Conservation (phyloP, 1,140 invertebrate species). For the Orchesella cincta region DNA sequence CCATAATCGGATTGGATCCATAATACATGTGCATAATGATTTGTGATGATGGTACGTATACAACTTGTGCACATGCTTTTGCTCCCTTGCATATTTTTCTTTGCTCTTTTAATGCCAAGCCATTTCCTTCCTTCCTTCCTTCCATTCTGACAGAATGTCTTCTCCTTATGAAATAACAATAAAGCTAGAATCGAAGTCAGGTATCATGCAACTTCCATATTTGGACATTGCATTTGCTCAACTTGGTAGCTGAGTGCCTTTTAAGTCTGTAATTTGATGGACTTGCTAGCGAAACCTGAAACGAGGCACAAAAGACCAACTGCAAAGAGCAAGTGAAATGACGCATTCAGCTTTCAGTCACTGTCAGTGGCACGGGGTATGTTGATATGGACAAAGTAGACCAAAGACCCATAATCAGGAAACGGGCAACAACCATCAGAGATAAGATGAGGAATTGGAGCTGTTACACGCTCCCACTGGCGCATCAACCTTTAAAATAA, state of each 20-base stretch:
- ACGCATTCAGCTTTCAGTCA: not conserved
- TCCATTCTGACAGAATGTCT: not conserved
- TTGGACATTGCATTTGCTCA: conserved; percentile 11
- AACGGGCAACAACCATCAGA: not conserved
- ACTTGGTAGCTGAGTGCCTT: conserved; percentile 13
- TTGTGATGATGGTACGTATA: conserved; percentile 4
- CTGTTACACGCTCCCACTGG: not conserved
- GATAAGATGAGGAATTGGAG: not conserved
- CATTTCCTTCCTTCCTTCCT: not conserved
- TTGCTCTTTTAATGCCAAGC: not conserved
- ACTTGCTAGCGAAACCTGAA: not conserved
- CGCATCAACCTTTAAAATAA: not conserved
- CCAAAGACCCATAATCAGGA: not conserved
- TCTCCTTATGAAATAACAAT: not conserved
- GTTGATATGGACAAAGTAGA: not conserved
- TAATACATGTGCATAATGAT: not conserved
- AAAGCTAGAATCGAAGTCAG: not conserved
- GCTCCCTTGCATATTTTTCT: not conserved
- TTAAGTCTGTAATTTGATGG: conserved; percentile 25
- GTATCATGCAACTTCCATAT: conserved; percentile 1
- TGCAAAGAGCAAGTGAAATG: not conserved
- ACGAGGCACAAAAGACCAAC: not conserved
- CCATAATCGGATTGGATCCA: conserved; percentile 16
- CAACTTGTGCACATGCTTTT: not conserved
- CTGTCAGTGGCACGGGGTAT: not conserved